Evolutionary conservation across 1,140 invertebrate genomes (phyloP), one percentile per base, ranked within the genome.

Genomic region (Leptoteleia sp.): DNA sequence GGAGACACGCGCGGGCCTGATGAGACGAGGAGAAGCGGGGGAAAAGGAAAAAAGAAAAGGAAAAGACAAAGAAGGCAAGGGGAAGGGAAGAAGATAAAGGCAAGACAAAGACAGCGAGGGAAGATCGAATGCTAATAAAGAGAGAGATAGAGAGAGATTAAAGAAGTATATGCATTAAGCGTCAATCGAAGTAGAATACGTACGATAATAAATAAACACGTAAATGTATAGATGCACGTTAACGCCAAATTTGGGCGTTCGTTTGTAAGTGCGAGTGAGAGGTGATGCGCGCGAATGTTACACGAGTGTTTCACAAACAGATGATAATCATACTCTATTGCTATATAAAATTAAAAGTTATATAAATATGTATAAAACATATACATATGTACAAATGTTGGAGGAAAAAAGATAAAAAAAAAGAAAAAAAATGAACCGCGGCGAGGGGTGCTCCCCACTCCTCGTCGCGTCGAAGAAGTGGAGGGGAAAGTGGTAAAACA

Each of bases 201-300:
- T 48, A 42, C 19, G 29, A 67, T 55, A 43, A 71, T 71, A 43
- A 59, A 45, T 8, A 52, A 61, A 45, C 29, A 71, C 35, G 29
- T 71, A 52, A 45, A 71, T 71, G 67, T 71, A 62, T 72, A 62
- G 55, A 54, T 54, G 54, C 55, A 71, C 45, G 61, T 33, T 50
- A 54, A 61, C 54, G 65, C 65, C n/a, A 37, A 55, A 29, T 48
- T 48, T 29, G 25, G 4, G 52, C 54, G 55, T 70, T 43, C 54
- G 17, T 52, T 71, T 52, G 47, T 71, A 52, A 54, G 45, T 16
- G 27, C 22, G 57, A 62, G 7, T 50, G 33, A n/a, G n/a, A n/a
- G n/a, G n/a, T n/a, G n/a, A n/a, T n/a, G n/a, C n/a, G n/a, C n/a
- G n/a, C n/a, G n/a, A n/a, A n/a, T n/a, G n/a, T n/a, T n/a, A n/a